phyloP scores from a whole-genome alignment of 2,888 invertebrate species.

The Diploptera punctata region DNA sequence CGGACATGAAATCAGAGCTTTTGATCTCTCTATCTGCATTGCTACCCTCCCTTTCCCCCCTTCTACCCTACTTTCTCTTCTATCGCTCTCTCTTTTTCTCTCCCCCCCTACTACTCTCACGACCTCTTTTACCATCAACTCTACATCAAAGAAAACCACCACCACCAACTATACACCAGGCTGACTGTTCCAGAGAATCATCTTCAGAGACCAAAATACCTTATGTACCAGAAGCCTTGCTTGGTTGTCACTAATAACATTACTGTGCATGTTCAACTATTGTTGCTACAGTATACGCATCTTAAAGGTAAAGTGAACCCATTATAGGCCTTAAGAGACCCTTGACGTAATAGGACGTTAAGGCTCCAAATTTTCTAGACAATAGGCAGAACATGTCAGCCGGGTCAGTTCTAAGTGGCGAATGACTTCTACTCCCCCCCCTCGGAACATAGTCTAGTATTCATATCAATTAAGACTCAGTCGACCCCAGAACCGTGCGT shows the following conservation, averaged over 20 bases:
- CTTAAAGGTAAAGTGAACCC: too few relatives aligned
- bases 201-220: constrained; percentile 10
- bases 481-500: too few relatives aligned
- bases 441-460: too few relatives aligned
- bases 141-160: constrained; percentile 40
- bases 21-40: constrained; percentile 43
- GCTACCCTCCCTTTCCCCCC: constrained; percentile 27
- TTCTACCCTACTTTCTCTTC: neutral
- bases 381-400: too few relatives aligned
- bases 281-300: too few relatives aligned
- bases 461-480: too few relatives aligned
- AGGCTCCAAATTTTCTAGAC: too few relatives aligned
- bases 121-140: constrained; percentile 36
- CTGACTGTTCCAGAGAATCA: neutral
- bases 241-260: constrained; percentile 23
- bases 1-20: constrained; percentile 42
- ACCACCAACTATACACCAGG: constrained; percentile 10
- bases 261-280: constrained; percentile 11
- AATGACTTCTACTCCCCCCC: too few relatives aligned
- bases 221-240: neutral
- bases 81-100: neutral
- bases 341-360: too few relatives aligned
- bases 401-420: too few relatives aligned
- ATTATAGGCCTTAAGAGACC: too few relatives aligned
- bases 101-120: constrained; percentile 23